Evolutionary conservation across 2,888 invertebrate genomes (phyloP).

Genomic region (Sminthurinus aureus): DNA sequence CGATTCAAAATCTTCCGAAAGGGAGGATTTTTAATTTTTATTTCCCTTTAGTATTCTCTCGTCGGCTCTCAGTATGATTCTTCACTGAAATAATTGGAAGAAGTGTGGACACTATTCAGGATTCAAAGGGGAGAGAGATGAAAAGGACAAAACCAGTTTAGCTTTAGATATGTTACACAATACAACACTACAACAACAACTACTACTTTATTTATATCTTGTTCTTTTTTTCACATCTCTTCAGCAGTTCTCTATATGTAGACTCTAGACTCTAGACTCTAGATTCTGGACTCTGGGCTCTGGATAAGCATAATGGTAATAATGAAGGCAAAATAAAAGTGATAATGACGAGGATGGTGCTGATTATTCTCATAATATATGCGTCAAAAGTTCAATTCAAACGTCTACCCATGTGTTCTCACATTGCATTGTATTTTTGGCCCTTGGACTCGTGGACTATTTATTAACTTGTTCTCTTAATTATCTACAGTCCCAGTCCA

Average conservation of each 20-base stretch:
- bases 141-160: slow-evolving; percentile 1
- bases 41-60: too few relatives aligned
- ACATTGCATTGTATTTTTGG: too few relatives aligned
- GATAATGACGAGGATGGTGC: background rate
- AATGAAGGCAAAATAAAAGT: slow-evolving; percentile 28
- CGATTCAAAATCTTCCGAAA: too few relatives aligned
- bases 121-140: background rate
- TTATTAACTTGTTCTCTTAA: slow-evolving; percentile 43
- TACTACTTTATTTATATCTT: background rate
- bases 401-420: background rate
- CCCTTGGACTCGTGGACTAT: slow-evolving; percentile 31
- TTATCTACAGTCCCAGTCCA: slow-evolving; percentile 11
- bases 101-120: too few relatives aligned
- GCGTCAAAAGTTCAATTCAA: slow-evolving; percentile 18
- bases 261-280: background rate
- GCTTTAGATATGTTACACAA: background rate
- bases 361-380: too few relatives aligned
- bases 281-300: background rate
- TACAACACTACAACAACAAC: background rate
- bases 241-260: too few relatives aligned
- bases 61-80: too few relatives aligned
- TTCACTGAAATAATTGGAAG: too few relatives aligned
- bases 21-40: too few relatives aligned
- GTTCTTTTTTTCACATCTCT: slow-evolving; percentile 1
- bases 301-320: slow-evolving; percentile 31